Evolutionary conservation across 2,888 invertebrate genomes (phyloP).

Genomic region (Xanthia icteritia): DNA sequence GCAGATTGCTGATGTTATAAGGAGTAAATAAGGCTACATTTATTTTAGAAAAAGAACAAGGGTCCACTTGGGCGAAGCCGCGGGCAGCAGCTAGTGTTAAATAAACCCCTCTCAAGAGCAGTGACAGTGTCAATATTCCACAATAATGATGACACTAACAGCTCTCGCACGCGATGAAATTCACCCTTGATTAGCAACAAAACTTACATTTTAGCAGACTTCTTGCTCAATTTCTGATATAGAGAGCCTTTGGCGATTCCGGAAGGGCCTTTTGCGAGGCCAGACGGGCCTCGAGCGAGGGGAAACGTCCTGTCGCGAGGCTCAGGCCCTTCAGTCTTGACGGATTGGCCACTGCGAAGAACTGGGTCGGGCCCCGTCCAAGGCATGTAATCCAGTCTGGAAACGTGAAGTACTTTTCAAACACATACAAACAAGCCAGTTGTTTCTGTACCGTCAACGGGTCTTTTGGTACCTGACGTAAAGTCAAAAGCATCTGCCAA

Average conservation of each 20-base stretch:
- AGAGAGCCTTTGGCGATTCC: slow-evolving; percentile 95
- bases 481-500: neutral
- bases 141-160: no score
- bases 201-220: slow-evolving; percentile 83
- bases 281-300: slow-evolving; percentile 92
- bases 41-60: no score
- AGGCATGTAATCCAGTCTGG: slow-evolving; percentile 90
- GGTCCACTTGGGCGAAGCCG: no score
- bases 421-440: neutral
- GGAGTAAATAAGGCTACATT: no score
- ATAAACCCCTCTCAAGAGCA: no score
- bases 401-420: neutral
- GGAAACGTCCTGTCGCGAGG: slow-evolving; percentile 79
- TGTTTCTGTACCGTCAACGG: neutral
- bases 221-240: slow-evolving; percentile 92
- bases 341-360: slow-evolving; percentile 89
- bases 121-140: no score
- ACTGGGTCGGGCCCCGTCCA: slow-evolving; percentile 95
- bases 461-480: neutral
- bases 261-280: slow-evolving; percentile 93
- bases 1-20: no score
- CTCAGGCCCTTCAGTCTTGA: slow-evolving; percentile 89
- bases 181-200: neutral
- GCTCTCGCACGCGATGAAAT: neutral
- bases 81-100: no score